Evolutionary conservation across 2,888 invertebrate genomes (phyloP).

Genomic region (Dryocosmus kuriphilus): DNA sequence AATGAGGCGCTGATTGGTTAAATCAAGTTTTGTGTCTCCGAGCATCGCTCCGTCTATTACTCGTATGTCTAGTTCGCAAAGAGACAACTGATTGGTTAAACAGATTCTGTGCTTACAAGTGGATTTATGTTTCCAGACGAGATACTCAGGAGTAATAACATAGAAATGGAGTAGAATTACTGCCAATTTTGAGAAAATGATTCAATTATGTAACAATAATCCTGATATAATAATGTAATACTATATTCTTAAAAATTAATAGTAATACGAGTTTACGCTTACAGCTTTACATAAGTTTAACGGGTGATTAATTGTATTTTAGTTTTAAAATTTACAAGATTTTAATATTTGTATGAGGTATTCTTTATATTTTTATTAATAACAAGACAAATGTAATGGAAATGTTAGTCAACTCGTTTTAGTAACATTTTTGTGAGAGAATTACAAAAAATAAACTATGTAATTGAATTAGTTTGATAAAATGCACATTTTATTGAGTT

Average conservation of each 20-base stretch:
- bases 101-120: slow-evolving; percentile 46
- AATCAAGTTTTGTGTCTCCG: slow-evolving; percentile 52
- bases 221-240: not conserved
- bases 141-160: not conserved
- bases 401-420: too few species aligned
- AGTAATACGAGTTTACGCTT: too few species aligned
- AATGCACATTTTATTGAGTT: too few species aligned
- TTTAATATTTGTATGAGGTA: too few species aligned
- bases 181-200: not conserved
- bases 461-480: too few species aligned
- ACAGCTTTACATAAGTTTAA: not conserved
- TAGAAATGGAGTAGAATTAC: not conserved
- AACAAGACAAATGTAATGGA: too few species aligned
- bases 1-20: slow-evolving; percentile 55
- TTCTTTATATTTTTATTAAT: too few species aligned
- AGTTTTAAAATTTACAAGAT: too few species aligned
- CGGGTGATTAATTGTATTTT: not conserved
- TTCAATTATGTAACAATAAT: not conserved
- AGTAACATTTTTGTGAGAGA: too few species aligned
- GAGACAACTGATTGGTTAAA: slow-evolving; percentile 50
- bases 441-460: too few species aligned
- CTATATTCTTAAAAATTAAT: not conserved
- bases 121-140: slow-evolving; percentile 4
- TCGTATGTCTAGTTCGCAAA: slow-evolving; percentile 4
- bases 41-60: slow-evolving; percentile 12